Conservation (phyloP, 2,797 vertebrate genomes). For the Darevskia mixta region DNA sequence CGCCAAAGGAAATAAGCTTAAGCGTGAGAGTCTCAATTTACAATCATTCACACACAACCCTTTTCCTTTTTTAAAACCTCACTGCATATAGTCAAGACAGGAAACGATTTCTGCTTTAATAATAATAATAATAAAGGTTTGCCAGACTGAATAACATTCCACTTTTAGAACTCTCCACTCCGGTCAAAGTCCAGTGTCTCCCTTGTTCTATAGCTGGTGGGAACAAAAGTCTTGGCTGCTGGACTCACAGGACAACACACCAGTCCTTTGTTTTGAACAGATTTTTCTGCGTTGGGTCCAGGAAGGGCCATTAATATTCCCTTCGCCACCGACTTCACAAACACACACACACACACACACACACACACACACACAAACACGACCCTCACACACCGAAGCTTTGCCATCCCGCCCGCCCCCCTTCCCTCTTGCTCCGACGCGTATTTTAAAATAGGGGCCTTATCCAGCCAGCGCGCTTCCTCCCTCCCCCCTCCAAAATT, state of each 20-base stretch:
- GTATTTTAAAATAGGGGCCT: too few relatives aligned
- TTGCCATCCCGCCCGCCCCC: background rate
- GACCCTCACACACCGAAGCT: background rate
- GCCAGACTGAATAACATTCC: too few relatives aligned
- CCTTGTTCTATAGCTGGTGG: background rate
- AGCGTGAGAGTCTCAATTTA: too few relatives aligned
- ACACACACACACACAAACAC: background rate
- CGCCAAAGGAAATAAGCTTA: too few relatives aligned
- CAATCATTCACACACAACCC: too few relatives aligned
- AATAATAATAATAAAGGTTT: too few relatives aligned
- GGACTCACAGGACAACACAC: background rate
- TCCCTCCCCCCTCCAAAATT: background rate
- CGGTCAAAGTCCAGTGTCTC: too few relatives aligned
- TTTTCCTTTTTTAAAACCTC: too few relatives aligned
- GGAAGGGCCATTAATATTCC: background rate
- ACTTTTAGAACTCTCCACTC: too few relatives aligned
- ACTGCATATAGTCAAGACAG: too few relatives aligned
- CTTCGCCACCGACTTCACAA: fast-evolving
- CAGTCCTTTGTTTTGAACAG: background rate
- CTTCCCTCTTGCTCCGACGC: too few relatives aligned
- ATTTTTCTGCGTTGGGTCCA: background rate
- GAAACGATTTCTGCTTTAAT: too few relatives aligned
- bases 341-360: background rate
- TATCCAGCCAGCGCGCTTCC: background rate
- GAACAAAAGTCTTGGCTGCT: background rate